Conservation (phyloP, 2,888 invertebrate genomes). For the Drosophila nr. perissopoda region DNA sequence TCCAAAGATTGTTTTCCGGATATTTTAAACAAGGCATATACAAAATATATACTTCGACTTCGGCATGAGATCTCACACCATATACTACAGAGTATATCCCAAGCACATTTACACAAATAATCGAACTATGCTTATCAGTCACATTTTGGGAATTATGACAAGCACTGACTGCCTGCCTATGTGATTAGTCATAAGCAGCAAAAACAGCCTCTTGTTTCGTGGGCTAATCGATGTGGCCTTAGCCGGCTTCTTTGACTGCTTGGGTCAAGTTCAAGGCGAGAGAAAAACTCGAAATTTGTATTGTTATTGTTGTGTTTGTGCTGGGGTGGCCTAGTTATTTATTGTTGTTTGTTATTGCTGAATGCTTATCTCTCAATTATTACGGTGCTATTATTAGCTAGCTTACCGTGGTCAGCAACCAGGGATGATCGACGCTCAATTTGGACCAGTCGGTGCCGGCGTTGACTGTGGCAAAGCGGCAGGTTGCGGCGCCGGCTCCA, state of each 20-base stretch:
- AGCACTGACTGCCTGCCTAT: constrained; percentile 19
- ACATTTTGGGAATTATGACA: constrained; percentile 33
- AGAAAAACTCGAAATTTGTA: not conserved
- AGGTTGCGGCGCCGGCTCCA: constrained; percentile 90
- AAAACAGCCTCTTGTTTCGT: constrained; percentile 38
- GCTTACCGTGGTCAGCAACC: constrained; percentile 91
- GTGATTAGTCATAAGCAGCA: constrained; percentile 59
- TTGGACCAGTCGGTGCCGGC: constrained; percentile 91
- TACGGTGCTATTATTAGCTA: constrained; percentile 47
- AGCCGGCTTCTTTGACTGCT: constrained; percentile 31
- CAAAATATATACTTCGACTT: not conserved
- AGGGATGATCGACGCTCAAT: constrained; percentile 91
- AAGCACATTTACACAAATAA: constrained; percentile 14
- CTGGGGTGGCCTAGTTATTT: constrained; percentile 30
- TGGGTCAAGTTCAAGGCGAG: constrained; percentile 53
- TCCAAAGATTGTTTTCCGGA: not conserved
- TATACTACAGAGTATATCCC: not conserved
- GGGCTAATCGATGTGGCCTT: constrained; percentile 56
- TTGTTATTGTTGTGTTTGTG: constrained; percentile 13
- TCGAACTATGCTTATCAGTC: constrained; percentile 64
- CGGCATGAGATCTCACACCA: constrained; percentile 14
- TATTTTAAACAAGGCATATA: constrained; percentile 20
- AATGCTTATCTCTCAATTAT: constrained; percentile 34
- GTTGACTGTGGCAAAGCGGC: constrained; percentile 93
- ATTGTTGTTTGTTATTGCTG: constrained; percentile 5